These are phyloP conservation scores for Julus scanicus DNA, from an alignment of 2,888 invertebrate genomes.

Conservation along the genomic window DNA sequence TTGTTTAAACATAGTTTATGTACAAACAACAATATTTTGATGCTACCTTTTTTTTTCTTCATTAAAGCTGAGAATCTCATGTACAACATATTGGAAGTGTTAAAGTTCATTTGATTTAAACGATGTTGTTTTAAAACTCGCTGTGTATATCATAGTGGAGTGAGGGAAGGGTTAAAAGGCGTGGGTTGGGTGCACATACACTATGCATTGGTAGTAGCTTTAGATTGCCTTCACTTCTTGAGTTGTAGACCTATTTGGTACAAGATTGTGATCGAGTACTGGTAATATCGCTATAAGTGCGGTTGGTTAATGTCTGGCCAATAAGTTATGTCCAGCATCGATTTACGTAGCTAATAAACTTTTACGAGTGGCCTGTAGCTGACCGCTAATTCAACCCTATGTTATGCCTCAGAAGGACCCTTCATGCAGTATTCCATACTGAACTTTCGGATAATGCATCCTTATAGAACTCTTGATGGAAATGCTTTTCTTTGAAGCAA, in stretches of 20 bases:
- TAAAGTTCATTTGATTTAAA: no score
- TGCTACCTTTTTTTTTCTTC: no score
- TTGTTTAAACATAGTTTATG: no score
- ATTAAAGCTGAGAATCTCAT: no score
- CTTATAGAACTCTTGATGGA: background rate
- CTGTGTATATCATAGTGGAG: background rate
- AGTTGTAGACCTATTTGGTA: background rate
- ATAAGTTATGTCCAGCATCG: background rate
- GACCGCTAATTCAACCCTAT: background rate
- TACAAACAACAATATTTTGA: no score
- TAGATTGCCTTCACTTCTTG: background rate
- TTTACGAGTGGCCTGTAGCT: slow-evolving; percentile 23
- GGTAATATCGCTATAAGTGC: slow-evolving; percentile 3
- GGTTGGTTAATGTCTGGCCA: background rate
- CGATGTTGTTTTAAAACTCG: no score
- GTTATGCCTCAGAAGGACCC: background rate
- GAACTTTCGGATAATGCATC: background rate
- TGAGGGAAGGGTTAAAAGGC: background rate
- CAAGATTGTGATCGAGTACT: background rate
- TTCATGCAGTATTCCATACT: background rate
- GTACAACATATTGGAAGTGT: no score
- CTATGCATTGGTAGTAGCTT: background rate
- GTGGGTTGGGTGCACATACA: background rate
- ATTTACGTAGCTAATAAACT: slow-evolving; percentile 30
- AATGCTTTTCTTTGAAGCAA: background rate